These are phyloP conservation scores for Polypedilum pembai DNA, from an alignment of 1,140 invertebrate species.

Conservation along the genomic window DNA sequence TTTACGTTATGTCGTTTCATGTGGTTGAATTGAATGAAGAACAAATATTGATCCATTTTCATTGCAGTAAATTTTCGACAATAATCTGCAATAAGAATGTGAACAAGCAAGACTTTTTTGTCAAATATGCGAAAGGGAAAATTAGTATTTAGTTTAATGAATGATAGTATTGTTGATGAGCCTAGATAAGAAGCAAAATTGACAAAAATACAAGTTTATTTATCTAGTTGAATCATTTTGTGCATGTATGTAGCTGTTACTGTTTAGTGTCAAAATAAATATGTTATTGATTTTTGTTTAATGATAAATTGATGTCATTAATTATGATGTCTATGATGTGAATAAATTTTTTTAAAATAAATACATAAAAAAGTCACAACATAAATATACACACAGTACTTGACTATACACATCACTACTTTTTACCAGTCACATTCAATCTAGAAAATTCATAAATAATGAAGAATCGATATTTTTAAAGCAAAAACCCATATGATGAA, in stretches of 20 bases:
- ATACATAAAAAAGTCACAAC: conserved; percentile 27
- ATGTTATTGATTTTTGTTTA: background rate
- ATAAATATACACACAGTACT: background rate
- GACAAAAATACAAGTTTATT: background rate
- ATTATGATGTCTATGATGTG: background rate
- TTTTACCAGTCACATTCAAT: no score
- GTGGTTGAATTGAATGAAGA: background rate
- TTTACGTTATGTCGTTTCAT: conserved; percentile 24
- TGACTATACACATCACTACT: no score
- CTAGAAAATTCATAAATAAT: conserved; percentile 1
- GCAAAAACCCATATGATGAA: background rate
- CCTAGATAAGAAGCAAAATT: background rate
- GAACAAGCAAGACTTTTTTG: background rate
- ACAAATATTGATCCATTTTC: background rate
- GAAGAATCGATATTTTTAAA: background rate
- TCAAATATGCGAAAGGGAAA: background rate
- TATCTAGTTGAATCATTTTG: conserved; percentile 5
- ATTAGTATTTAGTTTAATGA: background rate
- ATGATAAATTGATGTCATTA: background rate
- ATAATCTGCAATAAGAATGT: background rate
- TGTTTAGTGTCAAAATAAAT: conserved; percentile 1
- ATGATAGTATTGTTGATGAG: no score
- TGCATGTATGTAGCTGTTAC: conserved; percentile 29
- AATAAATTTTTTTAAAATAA: background rate
- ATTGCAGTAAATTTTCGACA: no score